phyloP scores from a whole-genome alignment of 2,888 invertebrate genomes.

The Zygothrica quintamaculata region DNA sequence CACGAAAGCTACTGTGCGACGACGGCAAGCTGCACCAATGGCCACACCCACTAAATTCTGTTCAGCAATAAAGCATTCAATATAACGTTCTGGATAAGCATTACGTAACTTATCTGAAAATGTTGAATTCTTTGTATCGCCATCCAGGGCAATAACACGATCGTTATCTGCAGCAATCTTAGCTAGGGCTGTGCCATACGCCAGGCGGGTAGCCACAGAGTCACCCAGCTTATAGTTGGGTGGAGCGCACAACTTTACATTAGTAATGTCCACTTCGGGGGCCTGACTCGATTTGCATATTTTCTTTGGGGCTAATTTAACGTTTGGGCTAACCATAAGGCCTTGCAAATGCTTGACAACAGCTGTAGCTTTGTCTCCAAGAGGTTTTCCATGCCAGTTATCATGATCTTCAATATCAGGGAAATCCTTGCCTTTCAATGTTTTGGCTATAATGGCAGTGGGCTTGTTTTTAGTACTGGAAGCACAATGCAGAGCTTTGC shows the following conservation, averaged over 20 bases:
- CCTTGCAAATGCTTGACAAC: conserved; percentile 88
- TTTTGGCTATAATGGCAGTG: conserved; percentile 97
- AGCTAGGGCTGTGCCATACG: conserved; percentile 97
- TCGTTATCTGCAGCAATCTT: conserved; percentile 91
- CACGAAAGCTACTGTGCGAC: conserved; percentile 96
- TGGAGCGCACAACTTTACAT: conserved; percentile 90
- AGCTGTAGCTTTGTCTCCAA: conserved; percentile 92
- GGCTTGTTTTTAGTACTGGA: conserved; percentile 91
- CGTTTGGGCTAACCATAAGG: conserved; percentile 81
- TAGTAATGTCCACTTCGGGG: conserved; percentile 89
- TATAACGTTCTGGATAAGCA: conserved; percentile 89
- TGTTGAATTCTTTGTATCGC: conserved; percentile 99
- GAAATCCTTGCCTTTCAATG: conserved; percentile 96
- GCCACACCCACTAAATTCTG: conserved; percentile 99
- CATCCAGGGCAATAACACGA: conserved; percentile 97
- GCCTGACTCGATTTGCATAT: conserved; percentile 88
- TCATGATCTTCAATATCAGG: conserved; percentile 95
- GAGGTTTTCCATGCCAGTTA: conserved; percentile 99
- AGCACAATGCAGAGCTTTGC: conserved; percentile 94
- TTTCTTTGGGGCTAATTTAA: conserved; percentile 86
- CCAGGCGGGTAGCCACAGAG: conserved; percentile 93
- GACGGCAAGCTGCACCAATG: conserved; percentile 96
- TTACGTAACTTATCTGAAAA: conserved; percentile 96
- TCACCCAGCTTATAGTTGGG: conserved; percentile 93
- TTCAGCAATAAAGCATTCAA: conserved; percentile 99